A percentile compares a stretch with the other conserved stretches of the same genome.
Conservation (phyloP, 1,140 invertebrate species). For the Ylistrum balloti region DNA sequence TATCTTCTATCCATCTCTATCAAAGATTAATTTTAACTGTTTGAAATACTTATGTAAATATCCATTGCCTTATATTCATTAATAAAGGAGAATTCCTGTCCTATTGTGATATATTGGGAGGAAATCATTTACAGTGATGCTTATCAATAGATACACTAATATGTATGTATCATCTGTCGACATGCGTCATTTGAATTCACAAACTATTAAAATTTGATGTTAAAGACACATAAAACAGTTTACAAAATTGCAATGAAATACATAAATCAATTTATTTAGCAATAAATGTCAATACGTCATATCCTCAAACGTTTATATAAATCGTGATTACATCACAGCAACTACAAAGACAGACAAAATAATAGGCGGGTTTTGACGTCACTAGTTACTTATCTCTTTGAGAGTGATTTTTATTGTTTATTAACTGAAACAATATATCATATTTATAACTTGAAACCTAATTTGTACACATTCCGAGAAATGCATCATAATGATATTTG, state of each 20-base stretch:
- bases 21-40: no score
- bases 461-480: not conserved
- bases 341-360: not conserved
- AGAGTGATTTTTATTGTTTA: not conserved
- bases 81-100: no score
- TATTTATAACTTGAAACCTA: not conserved
- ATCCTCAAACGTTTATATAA: not conserved
- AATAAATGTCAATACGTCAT: not conserved
- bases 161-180: no score
- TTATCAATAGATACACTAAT: no score
- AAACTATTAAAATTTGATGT: not conserved
- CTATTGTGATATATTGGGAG: no score
- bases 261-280: not conserved
- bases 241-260: not conserved
- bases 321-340: not conserved
- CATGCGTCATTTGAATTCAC: no score
- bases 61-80: no score
- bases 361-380: not conserved
- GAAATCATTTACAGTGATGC: no score
- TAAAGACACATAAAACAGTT: not conserved
- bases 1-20: no score
- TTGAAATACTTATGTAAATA: no score
- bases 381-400: not conserved
- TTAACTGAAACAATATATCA: slow-evolving; percentile 19
- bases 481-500: not conserved